Evolutionary conservation across 2,888 invertebrate species (phyloP), one percentile per base, ranked within the genome.

Genomic region (Mythimna ferrago): DNA sequence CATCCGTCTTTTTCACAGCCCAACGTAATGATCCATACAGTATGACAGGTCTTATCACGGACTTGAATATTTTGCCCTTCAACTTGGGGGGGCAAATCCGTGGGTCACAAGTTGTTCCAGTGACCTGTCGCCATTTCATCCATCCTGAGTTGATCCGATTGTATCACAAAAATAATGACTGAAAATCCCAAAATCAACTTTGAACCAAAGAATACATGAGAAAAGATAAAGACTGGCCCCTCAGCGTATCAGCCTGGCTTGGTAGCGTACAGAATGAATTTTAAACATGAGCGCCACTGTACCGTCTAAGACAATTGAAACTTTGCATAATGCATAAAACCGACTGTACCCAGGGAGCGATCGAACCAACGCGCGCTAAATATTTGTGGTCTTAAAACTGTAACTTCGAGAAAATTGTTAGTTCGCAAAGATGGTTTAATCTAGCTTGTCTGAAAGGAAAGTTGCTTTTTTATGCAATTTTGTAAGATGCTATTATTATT

Each of bases 271-370:
- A 87, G 87, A 92, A 93, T 92, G 93, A 93, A 93, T 93, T 92
- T 92, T 90, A 92, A 93, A 91, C 84, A 86, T 80, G 84, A 81
- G 84, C 83, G 54, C 82, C 54, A 75, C 75, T 88, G 87, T 88
- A 87, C 86, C 78, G 79, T 81, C 76, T 82, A 86, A 91, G 93
- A 94, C 93, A 93, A 93, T 94, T 94, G 94, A 92, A 93, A 92
- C 86, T 89, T 88, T 92, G 92, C 93, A 94, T 94, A 90, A 94
- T 93, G 92, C 93, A 94, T 93, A 91, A 89, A 92, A 83, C 84
- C 65, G 69, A 78, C 81, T 78, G 83, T 78, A 76, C 87, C 87
- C 57, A 84, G 81, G 89, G 89, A 86, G 65, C 86, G 53, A 89
- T 89, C 85, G 87, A 83, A 82, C 83, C 82, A 84, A 71, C 78